These are phyloP conservation scores for Corythornis madagascariensis DNA, from an alignment of 2,113 vertebrate genomes.

Conservation along the genomic window DNA sequence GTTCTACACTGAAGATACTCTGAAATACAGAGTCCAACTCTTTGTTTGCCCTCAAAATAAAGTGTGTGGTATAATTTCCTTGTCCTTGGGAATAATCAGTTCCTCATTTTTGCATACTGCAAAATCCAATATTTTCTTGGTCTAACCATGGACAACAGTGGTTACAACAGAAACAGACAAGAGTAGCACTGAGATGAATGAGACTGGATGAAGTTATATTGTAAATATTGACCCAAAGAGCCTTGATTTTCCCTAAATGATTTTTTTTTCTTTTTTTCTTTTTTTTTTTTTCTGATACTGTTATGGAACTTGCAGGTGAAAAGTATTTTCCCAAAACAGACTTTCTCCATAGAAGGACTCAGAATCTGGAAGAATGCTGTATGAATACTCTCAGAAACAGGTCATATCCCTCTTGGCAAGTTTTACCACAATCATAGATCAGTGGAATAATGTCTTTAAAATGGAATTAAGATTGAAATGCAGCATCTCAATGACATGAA, in stretches of 20 bases:
- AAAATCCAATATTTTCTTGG: slow-evolving; percentile 28
- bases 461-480: background rate
- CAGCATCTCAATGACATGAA: background rate
- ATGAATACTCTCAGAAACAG: background rate
- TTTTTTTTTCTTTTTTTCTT: background rate
- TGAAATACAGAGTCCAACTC: background rate
- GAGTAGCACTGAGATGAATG: background rate
- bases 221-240: background rate
- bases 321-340: background rate
- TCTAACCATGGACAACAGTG: background rate
- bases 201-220: background rate
- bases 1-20: background rate
- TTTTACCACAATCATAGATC: background rate
- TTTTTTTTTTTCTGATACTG: background rate
- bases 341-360: background rate
- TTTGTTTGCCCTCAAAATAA: background rate
- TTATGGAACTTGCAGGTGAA: background rate
- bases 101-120: background rate
- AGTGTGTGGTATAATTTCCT: background rate
- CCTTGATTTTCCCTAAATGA: background rate
- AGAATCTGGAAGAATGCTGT: background rate
- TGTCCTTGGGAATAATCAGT: background rate
- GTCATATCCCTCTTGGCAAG: background rate
- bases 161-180: slow-evolving; percentile 20
- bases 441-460: background rate